Evolutionary conservation across 2,888 invertebrate genomes (phyloP), one percentile per base, ranked within the genome.

Genomic region (Parasteatoda lunata): DNA sequence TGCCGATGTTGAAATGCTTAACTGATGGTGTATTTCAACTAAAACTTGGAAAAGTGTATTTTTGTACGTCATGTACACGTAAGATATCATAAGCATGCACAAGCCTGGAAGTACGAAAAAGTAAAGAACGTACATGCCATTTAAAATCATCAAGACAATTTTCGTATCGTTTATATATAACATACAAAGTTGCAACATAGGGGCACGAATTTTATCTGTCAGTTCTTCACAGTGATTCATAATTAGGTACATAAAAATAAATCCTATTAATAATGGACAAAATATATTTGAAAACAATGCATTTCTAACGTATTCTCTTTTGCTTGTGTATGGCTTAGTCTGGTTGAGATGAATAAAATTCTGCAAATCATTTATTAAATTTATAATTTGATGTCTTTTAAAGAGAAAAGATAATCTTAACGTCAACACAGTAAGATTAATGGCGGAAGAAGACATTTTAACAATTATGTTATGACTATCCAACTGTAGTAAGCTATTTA

Each of bases 71-170:
- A 11, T 48, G 49, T 71, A 71, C 5, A 71, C 49, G 49, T n/a
- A 71, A 49, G n/a, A 48, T 13, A 71, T 48, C 5, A 71, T 13
- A 71, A n/a, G n/a, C 49, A 71, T 71, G n/a, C 70, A 71, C 11
- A 71, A 71, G 48, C 47, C 49, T 7, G 71, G n/a, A 3, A 49
- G 15, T 1, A 71, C n/a, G 7, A 48, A 49, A 48, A 7, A 71
- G 7, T 71, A 49, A 7, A 71, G n/a, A 3, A 2, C 49, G 11
- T 71, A 71, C 13, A 48, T 13, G 5, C 7, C 7, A 9, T 13
- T 49, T 49, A 71, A 13, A 8, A 71, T 0, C 49, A 48, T 5
- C n/a, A 71, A 49, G 1, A 71, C 13, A 11, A 13, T 49, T 71
- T 49, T 71, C 13, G n/a, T 49, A 49, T n/a, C n/a, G 8, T 59